These are phyloP conservation scores for Blera fallax DNA, from an alignment of 2,888 invertebrate species.

Conservation along the genomic window DNA sequence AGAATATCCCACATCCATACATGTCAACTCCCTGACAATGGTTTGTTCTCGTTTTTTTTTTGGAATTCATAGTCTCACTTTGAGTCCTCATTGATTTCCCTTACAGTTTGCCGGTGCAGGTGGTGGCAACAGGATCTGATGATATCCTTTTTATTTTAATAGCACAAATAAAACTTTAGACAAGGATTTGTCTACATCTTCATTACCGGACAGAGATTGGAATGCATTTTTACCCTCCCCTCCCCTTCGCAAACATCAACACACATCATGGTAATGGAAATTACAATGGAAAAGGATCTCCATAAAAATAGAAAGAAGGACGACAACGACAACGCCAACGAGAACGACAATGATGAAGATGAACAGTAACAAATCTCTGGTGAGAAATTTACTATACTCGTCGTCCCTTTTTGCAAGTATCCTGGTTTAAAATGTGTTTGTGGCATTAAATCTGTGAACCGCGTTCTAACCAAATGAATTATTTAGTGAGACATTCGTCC, in stretches of 20 bases:
- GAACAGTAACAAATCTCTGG: conserved; percentile 60
- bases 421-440: conserved; percentile 20
- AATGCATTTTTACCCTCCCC: conserved; percentile 56
- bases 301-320: no score
- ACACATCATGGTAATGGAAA: conserved; percentile 60
- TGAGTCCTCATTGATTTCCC: conserved; percentile 30
- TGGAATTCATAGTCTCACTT: conserved; percentile 4
- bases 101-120: conserved; percentile 6
- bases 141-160: conserved; percentile 54
- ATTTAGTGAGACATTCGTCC: conserved; percentile 56
- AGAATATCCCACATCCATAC: conserved; percentile 26
- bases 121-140: not conserved
- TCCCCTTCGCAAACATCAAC: conserved; percentile 14
- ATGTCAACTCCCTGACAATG: conserved; percentile 52
- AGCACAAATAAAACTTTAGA: conserved; percentile 63
- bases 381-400: conserved; percentile 48
- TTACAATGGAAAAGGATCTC: conserved; percentile 29
- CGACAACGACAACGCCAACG: conserved; percentile 42
- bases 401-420: conserved; percentile 19
- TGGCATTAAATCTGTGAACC: conserved; percentile 49
- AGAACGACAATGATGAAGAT: conserved; percentile 11
- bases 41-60: conserved; percentile 3
- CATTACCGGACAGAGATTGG: conserved; percentile 68
- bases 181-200: conserved; percentile 70
- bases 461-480: conserved; percentile 63